A percentile compares a stretch with the other conserved stretches of the same genome.
Conservation (phyloP, 2,113 vertebrate species). For the Catharus bicknelli region DNA sequence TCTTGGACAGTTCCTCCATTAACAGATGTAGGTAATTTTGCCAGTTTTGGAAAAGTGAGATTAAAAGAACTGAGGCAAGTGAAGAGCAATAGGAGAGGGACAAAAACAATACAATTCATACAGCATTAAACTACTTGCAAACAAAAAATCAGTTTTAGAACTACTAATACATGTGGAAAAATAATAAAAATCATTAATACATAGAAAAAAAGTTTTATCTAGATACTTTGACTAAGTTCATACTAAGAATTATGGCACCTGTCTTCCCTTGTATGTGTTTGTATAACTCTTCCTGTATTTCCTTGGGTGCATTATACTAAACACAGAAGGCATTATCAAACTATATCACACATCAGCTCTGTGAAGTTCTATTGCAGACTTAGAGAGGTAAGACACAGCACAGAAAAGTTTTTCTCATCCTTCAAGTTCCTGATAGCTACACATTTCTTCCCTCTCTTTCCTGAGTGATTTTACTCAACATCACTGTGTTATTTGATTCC, state of each 20-base stretch:
- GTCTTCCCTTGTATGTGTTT: background rate
- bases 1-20: background rate
- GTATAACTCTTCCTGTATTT: background rate
- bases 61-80: background rate
- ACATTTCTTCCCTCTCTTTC: background rate
- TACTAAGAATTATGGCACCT: background rate
- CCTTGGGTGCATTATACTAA: background rate
- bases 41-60: background rate
- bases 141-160: background rate
- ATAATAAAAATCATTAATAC: background rate
- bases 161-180: background rate
- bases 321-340: background rate
- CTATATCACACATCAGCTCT: background rate
- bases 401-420: background rate
- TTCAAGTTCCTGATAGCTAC: background rate
- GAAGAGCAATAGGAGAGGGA: background rate
- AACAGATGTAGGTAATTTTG: background rate
- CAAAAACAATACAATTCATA: background rate
- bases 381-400: background rate
- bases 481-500: background rate
- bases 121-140: background rate
- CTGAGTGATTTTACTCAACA: background rate
- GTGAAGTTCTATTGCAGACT: background rate
- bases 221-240: background rate
- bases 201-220: background rate